phyloP scores from a whole-genome alignment of 2,113 vertebrate genomes.

The Piprites chloris region DNA sequence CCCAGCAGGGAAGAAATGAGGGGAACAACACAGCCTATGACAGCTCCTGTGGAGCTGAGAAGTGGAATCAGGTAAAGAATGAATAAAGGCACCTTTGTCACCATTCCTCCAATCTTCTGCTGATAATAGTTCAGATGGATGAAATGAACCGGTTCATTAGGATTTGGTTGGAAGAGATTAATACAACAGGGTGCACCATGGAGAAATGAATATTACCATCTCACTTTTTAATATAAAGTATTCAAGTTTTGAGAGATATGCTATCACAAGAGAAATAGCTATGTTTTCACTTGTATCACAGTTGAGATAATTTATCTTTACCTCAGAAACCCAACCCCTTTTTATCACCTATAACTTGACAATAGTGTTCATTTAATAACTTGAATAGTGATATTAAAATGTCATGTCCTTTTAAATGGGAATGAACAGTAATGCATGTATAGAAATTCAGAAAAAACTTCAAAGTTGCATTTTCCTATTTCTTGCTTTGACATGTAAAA shows the following conservation, averaged over 20 bases:
- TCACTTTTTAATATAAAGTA: background rate
- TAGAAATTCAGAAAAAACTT: background rate
- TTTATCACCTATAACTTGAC: background rate
- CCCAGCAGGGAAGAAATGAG: background rate
- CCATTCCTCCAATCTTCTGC: background rate
- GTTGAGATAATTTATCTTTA: background rate
- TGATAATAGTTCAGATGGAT: background rate
- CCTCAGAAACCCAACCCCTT: background rate
- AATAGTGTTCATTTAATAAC: background rate
- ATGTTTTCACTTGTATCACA: background rate
- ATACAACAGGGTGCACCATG: background rate
- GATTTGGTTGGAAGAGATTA: background rate
- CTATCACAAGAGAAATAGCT: background rate
- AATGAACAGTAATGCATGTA: background rate
- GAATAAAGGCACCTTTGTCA: background rate
- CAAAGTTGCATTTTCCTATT: background rate
- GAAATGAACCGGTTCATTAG: background rate
- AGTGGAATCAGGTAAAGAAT: constrained; percentile 4
- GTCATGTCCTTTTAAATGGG: background rate
- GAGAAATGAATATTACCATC: background rate
- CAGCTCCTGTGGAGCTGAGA: background rate
- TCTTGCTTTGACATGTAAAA: background rate
- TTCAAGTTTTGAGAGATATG: background rate
- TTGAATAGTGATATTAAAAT: background rate
- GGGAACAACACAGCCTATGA: background rate